Evolutionary conservation across 2,113 vertebrate species (phyloP).

Genomic region (Rhagologus leucostigma): DNA sequence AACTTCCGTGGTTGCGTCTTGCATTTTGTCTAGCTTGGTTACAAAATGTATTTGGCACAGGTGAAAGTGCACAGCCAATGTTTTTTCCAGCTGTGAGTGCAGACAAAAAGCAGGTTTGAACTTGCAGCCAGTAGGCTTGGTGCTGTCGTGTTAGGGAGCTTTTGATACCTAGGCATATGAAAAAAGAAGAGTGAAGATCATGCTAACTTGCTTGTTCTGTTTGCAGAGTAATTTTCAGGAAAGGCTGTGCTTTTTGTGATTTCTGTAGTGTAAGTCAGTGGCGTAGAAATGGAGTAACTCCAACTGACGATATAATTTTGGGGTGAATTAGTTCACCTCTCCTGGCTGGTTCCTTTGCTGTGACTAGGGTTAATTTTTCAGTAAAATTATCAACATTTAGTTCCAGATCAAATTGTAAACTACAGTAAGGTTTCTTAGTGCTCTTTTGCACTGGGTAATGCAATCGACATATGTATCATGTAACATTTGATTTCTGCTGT

Average conservation of each 20-base stretch:
- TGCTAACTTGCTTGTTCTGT: neutral
- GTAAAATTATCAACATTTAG: neutral
- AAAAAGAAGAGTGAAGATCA: neutral
- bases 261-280: neutral
- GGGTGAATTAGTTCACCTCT: neutral
- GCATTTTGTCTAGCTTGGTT: neutral
- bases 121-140: neutral
- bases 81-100: neutral
- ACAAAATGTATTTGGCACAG: neutral
- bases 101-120: neutral
- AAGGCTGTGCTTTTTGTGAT: neutral
- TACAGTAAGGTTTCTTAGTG: neutral
- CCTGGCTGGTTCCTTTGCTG: neutral
- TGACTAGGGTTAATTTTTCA: neutral
- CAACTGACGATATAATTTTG: neutral
- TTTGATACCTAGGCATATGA: neutral
- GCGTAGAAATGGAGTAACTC: neutral
- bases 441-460: neutral
- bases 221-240: neutral
- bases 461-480: fast-evolving
- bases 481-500: neutral
- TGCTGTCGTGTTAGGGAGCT: neutral
- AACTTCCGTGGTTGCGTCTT: neutral
- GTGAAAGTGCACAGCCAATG: neutral
- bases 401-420: neutral